Evolutionary conservation across 2,888 invertebrate genomes (phyloP).

Genomic region (Endotricha flammealis): DNA sequence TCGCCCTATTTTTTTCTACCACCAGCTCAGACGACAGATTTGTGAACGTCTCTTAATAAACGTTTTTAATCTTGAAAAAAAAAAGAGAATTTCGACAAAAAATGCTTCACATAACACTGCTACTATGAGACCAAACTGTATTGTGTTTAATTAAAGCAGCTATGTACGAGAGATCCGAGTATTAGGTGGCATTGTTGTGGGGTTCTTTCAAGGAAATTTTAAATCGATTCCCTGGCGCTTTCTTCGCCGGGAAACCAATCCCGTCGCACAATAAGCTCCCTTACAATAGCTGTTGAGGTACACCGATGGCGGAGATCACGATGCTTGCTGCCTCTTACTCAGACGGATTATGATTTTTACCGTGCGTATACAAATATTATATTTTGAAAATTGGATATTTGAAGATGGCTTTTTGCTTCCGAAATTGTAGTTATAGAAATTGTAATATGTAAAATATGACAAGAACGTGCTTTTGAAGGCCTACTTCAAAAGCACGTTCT

Average conservation of each 20-base stretch:
- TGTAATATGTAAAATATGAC: no score
- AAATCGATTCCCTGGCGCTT: conserved; percentile 71
- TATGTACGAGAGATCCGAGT: conserved; percentile 49
- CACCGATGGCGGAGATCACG: conserved; percentile 55
- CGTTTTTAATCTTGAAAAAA: no score
- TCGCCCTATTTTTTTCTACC: no score
- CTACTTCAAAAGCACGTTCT: no score
- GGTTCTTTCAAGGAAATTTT: conserved; percentile 65
- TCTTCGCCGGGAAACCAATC: conserved; percentile 67
- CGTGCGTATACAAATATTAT: conserved; percentile 2
- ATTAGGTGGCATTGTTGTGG: conserved; percentile 63
- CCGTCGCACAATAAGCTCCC: conserved; percentile 62
- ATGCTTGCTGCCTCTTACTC: conserved; percentile 48
- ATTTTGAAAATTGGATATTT: no score
- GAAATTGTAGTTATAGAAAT: no score
- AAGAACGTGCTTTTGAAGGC: no score
- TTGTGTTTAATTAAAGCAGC: conserved; percentile 37
- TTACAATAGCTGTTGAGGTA: conserved; percentile 60
- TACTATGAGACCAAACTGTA: conserved; percentile 7
- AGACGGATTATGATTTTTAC: conserved; percentile 63
- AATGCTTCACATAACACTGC: background rate
- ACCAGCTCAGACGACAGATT: no score
- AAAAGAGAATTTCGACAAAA: no score
- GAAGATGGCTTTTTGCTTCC: no score
- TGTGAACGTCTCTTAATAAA: no score